A percentile compares a stretch with the other conserved stretches of the same genome.
These are phyloP conservation scores for Onchidella celtica DNA, from an alignment of 2,888 invertebrate genomes.

Conservation along the genomic window DNA sequence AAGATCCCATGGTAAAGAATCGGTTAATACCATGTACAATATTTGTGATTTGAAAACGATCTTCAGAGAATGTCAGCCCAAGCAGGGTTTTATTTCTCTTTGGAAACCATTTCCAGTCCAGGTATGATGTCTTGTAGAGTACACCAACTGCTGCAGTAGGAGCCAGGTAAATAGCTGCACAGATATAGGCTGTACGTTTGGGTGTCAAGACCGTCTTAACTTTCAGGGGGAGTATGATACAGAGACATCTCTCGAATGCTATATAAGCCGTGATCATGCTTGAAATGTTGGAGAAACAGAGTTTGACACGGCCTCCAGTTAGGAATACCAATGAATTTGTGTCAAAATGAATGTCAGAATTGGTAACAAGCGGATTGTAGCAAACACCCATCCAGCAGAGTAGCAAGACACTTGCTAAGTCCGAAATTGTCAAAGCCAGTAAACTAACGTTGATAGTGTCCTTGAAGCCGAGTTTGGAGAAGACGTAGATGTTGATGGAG, in stretches of 20 bases:
- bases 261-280: not conserved
- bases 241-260: not conserved
- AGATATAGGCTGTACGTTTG: not conserved
- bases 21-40: not conserved
- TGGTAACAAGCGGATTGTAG: not conserved
- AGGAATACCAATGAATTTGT: not conserved
- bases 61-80: not conserved
- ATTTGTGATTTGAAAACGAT: not conserved
- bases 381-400: slow-evolving; percentile 5
- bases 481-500: not conserved
- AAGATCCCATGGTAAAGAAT: not conserved
- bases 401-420: not conserved
- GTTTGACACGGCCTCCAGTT: not conserved
- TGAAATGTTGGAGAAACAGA: not conserved
- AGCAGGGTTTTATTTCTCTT: not conserved
- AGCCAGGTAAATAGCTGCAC: not conserved
- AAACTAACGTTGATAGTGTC: not conserved
- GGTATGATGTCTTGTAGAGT: not conserved
- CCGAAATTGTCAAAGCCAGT: not conserved
- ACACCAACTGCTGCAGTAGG: not conserved
- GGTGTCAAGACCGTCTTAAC: slow-evolving; percentile 6
- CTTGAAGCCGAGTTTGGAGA: not conserved
- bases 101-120: not conserved
- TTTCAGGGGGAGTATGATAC: not conserved
- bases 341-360: slow-evolving; percentile 4